Conservation (phyloP, 2,797 vertebrate species). For the Microtus californicus region DNA sequence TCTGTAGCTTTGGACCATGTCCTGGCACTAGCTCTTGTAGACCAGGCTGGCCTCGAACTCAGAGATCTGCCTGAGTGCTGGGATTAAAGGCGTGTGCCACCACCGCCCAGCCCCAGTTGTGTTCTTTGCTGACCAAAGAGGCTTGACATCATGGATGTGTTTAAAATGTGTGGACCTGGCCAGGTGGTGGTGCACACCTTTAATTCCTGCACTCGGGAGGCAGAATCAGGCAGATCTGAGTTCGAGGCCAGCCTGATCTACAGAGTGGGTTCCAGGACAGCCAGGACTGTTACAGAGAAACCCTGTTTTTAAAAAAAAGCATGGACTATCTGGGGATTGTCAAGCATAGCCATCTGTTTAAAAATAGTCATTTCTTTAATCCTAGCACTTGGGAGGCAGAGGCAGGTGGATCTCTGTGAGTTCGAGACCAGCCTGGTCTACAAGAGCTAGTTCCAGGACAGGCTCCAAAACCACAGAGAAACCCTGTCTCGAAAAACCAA, state of each 20-base stretch:
- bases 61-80: too few species aligned
- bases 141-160: background rate
- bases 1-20: too few species aligned
- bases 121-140: background rate
- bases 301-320: background rate
- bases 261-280: background rate
- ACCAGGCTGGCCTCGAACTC: too few species aligned
- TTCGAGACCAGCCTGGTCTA: background rate
- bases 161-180: background rate
- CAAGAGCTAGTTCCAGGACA: too few species aligned
- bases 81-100: too few species aligned
- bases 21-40: too few species aligned
- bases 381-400: background rate
- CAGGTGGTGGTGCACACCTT: background rate
- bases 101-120: too few species aligned
- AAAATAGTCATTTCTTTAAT: background rate
- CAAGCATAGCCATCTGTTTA: background rate
- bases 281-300: background rate
- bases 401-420: background rate
- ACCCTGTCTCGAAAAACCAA: too few species aligned
- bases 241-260: background rate
- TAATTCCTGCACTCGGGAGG: background rate
- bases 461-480: too few species aligned
- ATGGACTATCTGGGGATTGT: background rate
- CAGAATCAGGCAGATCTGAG: background rate